Evolutionary conservation across 1,140 invertebrate species (phyloP).

Genomic region (Musca vetustissima): DNA sequence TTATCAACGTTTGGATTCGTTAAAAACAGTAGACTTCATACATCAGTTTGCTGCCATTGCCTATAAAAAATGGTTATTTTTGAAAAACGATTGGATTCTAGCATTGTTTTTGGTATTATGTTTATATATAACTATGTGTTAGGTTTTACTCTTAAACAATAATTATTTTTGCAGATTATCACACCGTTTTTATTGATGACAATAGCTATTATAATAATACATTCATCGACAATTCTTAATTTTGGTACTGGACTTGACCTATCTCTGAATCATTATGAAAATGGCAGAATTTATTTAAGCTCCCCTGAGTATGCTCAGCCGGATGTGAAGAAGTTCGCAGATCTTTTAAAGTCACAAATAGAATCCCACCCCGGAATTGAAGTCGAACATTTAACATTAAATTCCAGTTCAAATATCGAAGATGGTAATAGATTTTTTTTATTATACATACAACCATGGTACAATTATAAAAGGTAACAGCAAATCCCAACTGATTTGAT

Average conservation of each 20-base stretch:
- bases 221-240: background rate
- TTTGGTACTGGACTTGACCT: background rate
- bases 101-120: conserved; percentile 40
- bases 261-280: conserved; percentile 7
- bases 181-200: conserved; percentile 9
- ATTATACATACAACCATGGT: too few species aligned
- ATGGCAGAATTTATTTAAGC: background rate
- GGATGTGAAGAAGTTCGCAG: background rate
- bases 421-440: too few species aligned
- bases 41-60: conserved; percentile 43
- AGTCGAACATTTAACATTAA: background rate
- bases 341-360: background rate
- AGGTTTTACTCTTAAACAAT: too few species aligned
- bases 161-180: background rate
- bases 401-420: background rate
- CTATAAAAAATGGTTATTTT: conserved; percentile 50
- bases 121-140: background rate
- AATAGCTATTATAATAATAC: conserved; percentile 16
- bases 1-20: conserved; percentile 31
- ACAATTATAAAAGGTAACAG: too few species aligned
- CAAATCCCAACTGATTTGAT: too few species aligned
- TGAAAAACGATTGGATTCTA: conserved; percentile 41
- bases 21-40: background rate
- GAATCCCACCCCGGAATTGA: background rate
- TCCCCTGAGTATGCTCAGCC: background rate